Percentiles rank a stretch among this genome's conserved stretches.
phyloP scores from a whole-genome alignment of 1,140 invertebrate genomes.

The Drosophila paulistorum region DNA sequence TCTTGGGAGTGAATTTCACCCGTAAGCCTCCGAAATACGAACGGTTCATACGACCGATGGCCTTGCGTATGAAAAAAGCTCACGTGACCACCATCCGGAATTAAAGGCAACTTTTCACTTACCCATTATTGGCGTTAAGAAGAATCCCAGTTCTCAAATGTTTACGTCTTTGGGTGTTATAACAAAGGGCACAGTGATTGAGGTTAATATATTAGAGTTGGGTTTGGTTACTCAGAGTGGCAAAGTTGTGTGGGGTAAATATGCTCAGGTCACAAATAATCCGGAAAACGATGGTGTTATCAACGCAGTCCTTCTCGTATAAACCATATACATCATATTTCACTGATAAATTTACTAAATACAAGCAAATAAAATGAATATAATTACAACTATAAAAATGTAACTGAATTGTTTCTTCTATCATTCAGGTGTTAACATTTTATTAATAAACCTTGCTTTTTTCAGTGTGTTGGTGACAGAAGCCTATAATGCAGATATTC shows the following conservation, averaged over 20 bases:
- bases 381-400: too few relatives aligned
- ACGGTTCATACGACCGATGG: conserved; percentile 99
- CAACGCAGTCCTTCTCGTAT: conserved; percentile 98
- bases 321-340: conserved; percentile 83
- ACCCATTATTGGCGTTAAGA: conserved; percentile 99
- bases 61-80: conserved; percentile 96
- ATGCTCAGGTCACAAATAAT: conserved; percentile 99
- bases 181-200: conserved; percentile 98
- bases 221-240: conserved; percentile 99
- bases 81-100: conserved; percentile 99
- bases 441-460: too few relatives aligned
- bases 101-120: conserved; percentile 99
- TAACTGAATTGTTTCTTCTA: too few relatives aligned
- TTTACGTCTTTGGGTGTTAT: conserved; percentile 99
- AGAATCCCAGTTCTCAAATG: conserved; percentile 98
- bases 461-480: too few relatives aligned
- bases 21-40: conserved; percentile 99
- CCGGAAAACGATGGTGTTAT: conserved; percentile 99
- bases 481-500: background rate
- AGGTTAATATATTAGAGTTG: conserved; percentile 99
- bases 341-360: conserved; percentile 18
- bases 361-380: conserved; percentile 3
- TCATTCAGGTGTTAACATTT: too few relatives aligned
- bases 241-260: too few relatives aligned
- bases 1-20: conserved; percentile 99